These are phyloP conservation scores for Halcyon chelicuti DNA, from an alignment of 2,797 vertebrate species.

Conservation along the genomic window DNA sequence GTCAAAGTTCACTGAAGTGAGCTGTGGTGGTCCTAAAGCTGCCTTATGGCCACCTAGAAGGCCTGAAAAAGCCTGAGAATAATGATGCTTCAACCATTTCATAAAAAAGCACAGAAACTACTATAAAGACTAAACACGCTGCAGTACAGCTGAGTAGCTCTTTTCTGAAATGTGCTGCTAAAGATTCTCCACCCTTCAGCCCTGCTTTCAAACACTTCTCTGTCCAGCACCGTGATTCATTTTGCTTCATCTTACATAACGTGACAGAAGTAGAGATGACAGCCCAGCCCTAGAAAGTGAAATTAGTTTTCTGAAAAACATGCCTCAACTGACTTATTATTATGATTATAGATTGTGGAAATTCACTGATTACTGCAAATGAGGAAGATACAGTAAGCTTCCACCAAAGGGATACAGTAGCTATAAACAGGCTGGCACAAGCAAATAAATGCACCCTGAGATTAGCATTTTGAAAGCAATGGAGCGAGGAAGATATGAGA, in stretches of 20 bases:
- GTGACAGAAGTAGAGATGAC: neutral
- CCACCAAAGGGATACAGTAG: slow-evolving; percentile 34
- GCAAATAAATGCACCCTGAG: slow-evolving; percentile 33
- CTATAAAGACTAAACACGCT: neutral
- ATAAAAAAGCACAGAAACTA: neutral
- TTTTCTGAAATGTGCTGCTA: neutral
- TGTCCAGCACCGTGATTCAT: neutral
- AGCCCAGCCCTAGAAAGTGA: slow-evolving; percentile 1
- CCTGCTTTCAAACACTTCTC: neutral
- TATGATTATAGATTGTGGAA: slow-evolving; percentile 42
- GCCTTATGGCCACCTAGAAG: neutral
- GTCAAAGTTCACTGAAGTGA: neutral
- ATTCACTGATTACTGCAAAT: slow-evolving; percentile 64
- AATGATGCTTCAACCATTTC: neutral
- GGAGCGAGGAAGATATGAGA: slow-evolving; percentile 33
- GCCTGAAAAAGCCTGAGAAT: neutral
- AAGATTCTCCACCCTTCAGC: neutral
- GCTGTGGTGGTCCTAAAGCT: neutral
- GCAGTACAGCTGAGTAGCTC: neutral
- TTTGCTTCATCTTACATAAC: neutral
- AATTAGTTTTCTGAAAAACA: slow-evolving; percentile 31
- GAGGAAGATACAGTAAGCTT: slow-evolving; percentile 41
- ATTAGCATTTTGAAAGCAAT: slow-evolving; percentile 36
- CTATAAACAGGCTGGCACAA: slow-evolving; percentile 39
- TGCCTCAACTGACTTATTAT: slow-evolving; percentile 6